Evolutionary conservation across 1,140 invertebrate genomes (phyloP).

Genomic region (Trichomalopsis sarcophagae): DNA sequence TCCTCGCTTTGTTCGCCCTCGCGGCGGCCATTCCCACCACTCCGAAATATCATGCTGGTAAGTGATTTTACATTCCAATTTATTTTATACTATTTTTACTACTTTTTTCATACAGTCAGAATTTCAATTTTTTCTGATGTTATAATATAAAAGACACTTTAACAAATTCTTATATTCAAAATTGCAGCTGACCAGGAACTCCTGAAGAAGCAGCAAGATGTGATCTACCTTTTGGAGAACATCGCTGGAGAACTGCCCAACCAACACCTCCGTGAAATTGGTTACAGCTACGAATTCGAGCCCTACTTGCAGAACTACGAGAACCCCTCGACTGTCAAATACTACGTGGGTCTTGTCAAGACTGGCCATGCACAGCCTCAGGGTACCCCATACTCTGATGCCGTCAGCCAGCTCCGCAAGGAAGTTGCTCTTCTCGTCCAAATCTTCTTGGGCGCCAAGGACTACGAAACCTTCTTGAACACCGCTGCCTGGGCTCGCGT

Average conservation of each 20-base stretch:
- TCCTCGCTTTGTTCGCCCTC: slow-evolving; percentile 68
- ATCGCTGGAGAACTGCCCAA: slow-evolving; percentile 74
- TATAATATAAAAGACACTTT: neutral
- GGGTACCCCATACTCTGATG: slow-evolving; percentile 62
- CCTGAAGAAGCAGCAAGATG: slow-evolving; percentile 78
- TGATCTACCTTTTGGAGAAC: slow-evolving; percentile 79
- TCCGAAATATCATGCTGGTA: slow-evolving; percentile 67
- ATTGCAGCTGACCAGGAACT: slow-evolving; percentile 75
- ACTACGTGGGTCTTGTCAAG: slow-evolving; percentile 62
- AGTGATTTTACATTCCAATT: slow-evolving; percentile 51
- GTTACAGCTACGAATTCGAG: slow-evolving; percentile 65
- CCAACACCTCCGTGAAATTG: slow-evolving; percentile 65
- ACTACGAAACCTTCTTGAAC: slow-evolving; percentile 68
- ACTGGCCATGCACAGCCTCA: slow-evolving; percentile 66
- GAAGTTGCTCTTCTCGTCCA: slow-evolving; percentile 65
- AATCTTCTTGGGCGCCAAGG: slow-evolving; percentile 73
- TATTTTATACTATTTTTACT: neutral
- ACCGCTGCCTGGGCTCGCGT: slow-evolving; percentile 72
- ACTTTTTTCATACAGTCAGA: neutral
- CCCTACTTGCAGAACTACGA: slow-evolving; percentile 60
- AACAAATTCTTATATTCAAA: neutral
- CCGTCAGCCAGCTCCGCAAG: slow-evolving; percentile 65
- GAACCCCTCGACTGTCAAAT: slow-evolving; percentile 63
- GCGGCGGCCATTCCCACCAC: slow-evolving; percentile 62
- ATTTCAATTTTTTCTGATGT: neutral